phyloP scores from a whole-genome alignment of 2,797 vertebrate genomes.

The Macropodus opercularis region DNA sequence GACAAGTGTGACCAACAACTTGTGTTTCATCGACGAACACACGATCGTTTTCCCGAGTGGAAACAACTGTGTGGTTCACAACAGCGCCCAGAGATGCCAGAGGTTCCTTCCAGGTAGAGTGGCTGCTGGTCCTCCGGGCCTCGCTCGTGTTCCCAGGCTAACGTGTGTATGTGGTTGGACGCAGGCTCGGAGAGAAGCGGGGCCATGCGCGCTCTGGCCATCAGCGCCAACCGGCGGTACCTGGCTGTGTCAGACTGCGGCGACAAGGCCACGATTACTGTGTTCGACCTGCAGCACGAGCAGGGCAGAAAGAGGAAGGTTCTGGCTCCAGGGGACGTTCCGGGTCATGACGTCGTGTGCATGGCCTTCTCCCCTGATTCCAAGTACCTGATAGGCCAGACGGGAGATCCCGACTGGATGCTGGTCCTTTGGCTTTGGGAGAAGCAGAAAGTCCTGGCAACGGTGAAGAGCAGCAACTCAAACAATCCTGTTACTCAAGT shows the following conservation, averaged over 20 bases:
- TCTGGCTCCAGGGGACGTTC: constrained; percentile 78
- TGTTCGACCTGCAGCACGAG: constrained; percentile 87
- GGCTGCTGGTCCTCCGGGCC: no score
- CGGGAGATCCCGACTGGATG: constrained; percentile 83
- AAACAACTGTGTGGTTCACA: constrained; percentile 87
- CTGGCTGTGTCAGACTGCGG: constrained; percentile 88
- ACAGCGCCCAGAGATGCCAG: constrained; percentile 86
- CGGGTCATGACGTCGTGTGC: constrained; percentile 78
- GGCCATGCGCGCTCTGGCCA: constrained; percentile 85
- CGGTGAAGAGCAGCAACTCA: constrained; percentile 71
- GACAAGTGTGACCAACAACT: constrained; percentile 82
- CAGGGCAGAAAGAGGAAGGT: constrained; percentile 85
- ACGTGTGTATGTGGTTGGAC: no score
- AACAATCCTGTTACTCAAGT: constrained; percentile 86
- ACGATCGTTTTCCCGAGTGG: constrained; percentile 89
- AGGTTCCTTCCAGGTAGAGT: constrained; percentile 88
- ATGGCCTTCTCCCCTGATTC: constrained; percentile 93
- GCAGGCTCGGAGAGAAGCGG: constrained; percentile 87
- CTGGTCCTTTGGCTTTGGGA: constrained; percentile 93
- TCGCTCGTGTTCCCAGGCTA: no score
- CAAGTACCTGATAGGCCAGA: constrained; percentile 86
- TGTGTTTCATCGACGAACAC: constrained; percentile 89
- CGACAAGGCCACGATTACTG: constrained; percentile 83
- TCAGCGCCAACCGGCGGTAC: constrained; percentile 88
- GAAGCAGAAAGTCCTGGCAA: constrained; percentile 87